Conservation (phyloP, 2,797 vertebrate genomes). For the Eulemur rubriventer region DNA sequence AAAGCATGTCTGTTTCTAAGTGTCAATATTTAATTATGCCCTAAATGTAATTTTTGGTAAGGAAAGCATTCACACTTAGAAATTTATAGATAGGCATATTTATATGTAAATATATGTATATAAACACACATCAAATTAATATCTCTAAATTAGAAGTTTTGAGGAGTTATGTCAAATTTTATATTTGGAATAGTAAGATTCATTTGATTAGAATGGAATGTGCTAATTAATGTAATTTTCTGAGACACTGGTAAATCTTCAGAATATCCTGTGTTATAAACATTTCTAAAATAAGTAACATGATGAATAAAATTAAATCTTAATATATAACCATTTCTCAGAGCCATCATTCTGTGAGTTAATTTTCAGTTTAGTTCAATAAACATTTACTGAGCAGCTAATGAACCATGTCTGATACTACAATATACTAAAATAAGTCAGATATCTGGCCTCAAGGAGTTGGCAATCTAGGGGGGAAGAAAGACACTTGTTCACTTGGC, state of each 20-base stretch:
- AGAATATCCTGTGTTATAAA: conserved; percentile 16
- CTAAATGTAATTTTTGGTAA: conserved; percentile 12
- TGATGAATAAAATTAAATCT: conserved; percentile 51
- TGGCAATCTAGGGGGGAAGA: not conserved
- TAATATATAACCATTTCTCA: not conserved
- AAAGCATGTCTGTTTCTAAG: not conserved
- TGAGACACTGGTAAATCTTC: not conserved
- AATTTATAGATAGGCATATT: not conserved
- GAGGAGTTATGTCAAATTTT: not conserved
- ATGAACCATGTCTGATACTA: not conserved
- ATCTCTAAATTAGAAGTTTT: conserved; percentile 14
- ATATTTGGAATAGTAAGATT: conserved; percentile 8
- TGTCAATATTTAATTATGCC: conserved; percentile 28
- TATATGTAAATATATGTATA: not conserved
- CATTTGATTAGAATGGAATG: not conserved
- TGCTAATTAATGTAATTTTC: conserved; percentile 31
- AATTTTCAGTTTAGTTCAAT: conserved; percentile 39
- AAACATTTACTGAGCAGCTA: conserved; percentile 25
- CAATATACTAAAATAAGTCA: not conserved
- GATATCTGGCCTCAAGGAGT: not conserved
- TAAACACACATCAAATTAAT: not conserved
- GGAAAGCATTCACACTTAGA: not conserved
- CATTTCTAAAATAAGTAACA: conserved; percentile 40
- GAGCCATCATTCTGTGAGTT: not conserved
- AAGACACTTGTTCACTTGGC: not conserved